Conservation (phyloP, 2,113 vertebrate species). For the Syngnathus typhle region DNA sequence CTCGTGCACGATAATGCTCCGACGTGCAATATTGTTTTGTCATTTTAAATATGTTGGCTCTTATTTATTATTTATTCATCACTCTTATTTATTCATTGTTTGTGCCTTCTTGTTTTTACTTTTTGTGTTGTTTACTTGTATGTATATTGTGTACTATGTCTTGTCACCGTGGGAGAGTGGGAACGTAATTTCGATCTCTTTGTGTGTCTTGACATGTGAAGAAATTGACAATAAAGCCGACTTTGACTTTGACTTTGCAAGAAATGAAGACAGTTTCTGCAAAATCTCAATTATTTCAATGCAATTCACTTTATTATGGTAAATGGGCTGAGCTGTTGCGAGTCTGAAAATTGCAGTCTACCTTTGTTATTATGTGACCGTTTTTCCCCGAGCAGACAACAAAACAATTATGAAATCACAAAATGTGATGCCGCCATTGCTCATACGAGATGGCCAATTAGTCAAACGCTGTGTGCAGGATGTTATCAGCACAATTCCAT, state of each 20-base stretch:
- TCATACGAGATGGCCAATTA: conserved; percentile 17
- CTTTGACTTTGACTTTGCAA: background rate
- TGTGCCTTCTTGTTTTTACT: no score
- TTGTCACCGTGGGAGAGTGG: no score
- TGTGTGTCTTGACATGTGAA: background rate
- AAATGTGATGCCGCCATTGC: conserved; percentile 9
- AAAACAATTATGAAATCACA: conserved; percentile 17
- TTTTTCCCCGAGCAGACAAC: conserved; percentile 21
- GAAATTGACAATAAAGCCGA: no score
- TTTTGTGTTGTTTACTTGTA: no score
- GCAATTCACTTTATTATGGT: conserved; percentile 1
- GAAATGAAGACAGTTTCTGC: background rate
- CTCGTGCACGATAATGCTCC: background rate
- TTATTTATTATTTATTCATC: no score
- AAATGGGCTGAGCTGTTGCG: conserved; percentile 6
- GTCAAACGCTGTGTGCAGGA: conserved; percentile 19
- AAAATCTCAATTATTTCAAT: background rate
- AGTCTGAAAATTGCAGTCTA: conserved; percentile 1
- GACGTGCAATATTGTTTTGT: background rate
- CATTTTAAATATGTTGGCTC: background rate
- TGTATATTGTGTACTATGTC: no score
- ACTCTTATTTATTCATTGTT: no score
- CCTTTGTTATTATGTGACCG: conserved; percentile 10
- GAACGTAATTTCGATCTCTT: no score
- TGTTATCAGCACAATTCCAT: conserved; percentile 26